Base-by-base conservation (phyloP, 2,888 invertebrate species). In the Mesoligia furuncula region DNA sequence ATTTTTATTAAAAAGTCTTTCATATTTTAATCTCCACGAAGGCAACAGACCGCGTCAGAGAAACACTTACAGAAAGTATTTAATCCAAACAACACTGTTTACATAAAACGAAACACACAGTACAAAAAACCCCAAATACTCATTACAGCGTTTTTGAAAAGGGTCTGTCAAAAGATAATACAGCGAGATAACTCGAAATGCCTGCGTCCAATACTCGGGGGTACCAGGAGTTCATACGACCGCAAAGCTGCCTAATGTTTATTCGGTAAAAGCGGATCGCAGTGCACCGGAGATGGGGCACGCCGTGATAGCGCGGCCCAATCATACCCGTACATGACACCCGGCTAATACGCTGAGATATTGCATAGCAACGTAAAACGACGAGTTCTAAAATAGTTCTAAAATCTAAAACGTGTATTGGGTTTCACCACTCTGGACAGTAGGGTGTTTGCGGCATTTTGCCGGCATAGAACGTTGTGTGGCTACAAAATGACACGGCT, bases 241-340 rank as follows among this genome's bases (percentile, higher is more conserved):
- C 81, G 71, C 85, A 82, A 77, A 79, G 71, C 77, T 20, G 64
- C 61, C 81, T 81, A 81, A 89, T 89, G 85, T 87, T 85, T 88
- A 84, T 87, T 85, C 77, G 87, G 81, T 83, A 81, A 85, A 85
- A 90, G 85, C 84, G 88, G 77, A 88, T 89, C 84, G 86, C 80
- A 85, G 83, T 80, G 84, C 87, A 89, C 89, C 90, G 92, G 90
- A 92, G 88, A 91, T 92, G 85, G 88, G 85, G 79, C 87, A 85
- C 88, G 83, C 86, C 74, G 81, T 84, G 91, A 91, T 89, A 89
- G 82, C 88, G 80, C 79, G 76, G 77, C 78, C 87, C 88, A 89
- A 90, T 91, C 90, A 90, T 89, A 90, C 87, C 69, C 81, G 77
- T 73, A 77, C 76, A 86, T 82, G 85, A 81, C 86, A 86, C 85